phyloP scores from a whole-genome alignment of 1,140 invertebrate species.

The Temnothorax nylanderi region DNA sequence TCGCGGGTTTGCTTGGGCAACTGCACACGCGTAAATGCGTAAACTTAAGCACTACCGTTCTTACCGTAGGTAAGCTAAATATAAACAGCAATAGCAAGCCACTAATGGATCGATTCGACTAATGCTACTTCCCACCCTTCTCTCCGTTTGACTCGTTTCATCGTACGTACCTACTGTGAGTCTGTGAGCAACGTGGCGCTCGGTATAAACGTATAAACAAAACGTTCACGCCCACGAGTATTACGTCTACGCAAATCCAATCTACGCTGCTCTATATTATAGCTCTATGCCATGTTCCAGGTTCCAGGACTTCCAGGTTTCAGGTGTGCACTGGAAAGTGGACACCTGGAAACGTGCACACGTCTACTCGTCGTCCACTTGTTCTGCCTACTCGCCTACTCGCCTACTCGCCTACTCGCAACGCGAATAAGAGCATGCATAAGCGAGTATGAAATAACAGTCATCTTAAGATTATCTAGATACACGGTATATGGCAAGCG shows the following conservation, averaged over 20 bases:
- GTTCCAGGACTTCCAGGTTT: too few species aligned
- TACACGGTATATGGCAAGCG: too few species aligned
- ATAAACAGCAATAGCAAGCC: neutral
- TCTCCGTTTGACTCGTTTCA: neutral
- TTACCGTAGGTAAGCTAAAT: neutral
- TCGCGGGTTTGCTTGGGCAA: neutral
- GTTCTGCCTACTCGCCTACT: neutral
- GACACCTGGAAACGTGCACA: neutral
- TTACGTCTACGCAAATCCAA: neutral
- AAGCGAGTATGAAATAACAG: neutral
- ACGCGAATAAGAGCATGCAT: neutral
- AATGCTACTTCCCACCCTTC: neutral
- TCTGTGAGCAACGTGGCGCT: too few species aligned
- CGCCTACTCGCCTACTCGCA: neutral
- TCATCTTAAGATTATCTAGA: neutral
- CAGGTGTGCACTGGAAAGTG: neutral
- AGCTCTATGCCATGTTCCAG: too few species aligned
- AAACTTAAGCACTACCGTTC: neutral
- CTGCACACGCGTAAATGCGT: neutral
- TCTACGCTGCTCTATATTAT: neutral
- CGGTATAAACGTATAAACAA: constrained; percentile 29
- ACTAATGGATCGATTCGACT: neutral
- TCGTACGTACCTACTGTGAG: neutral
- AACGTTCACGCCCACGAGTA: neutral
- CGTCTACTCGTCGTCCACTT: neutral